phyloP scores from a whole-genome alignment of 2,113 vertebrate species.

The Phyllostomus hastatus region DNA sequence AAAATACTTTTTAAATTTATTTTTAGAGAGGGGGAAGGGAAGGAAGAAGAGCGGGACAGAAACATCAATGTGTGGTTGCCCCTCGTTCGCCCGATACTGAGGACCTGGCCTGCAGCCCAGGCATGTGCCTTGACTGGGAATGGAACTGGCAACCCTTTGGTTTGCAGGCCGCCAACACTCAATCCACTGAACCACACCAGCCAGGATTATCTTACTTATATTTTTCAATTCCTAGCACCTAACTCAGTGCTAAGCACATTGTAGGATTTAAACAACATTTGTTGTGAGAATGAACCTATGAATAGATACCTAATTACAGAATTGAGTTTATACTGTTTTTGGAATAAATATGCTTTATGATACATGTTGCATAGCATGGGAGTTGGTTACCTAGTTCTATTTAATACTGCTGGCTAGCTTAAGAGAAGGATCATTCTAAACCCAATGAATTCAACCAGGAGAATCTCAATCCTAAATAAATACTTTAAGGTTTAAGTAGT shows the following conservation, averaged over 20 bases:
- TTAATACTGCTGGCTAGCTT: background rate
- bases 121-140: too few relatives aligned
- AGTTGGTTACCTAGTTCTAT: background rate
- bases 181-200: too few relatives aligned
- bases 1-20: too few relatives aligned
- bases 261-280: background rate
- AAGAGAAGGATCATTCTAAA: background rate
- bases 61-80: too few relatives aligned
- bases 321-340: background rate
- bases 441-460: background rate
- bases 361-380: background rate
- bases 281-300: background rate
- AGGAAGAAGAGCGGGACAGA: too few relatives aligned
- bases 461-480: background rate
- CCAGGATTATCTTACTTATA: background rate
- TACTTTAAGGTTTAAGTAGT: background rate
- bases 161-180: too few relatives aligned
- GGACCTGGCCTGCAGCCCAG: too few relatives aligned
- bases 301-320: background rate
- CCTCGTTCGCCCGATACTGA: too few relatives aligned
- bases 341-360: background rate
- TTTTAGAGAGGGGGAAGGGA: too few relatives aligned
- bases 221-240: background rate
- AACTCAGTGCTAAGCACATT: background rate
- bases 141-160: too few relatives aligned